phyloP scores from a whole-genome alignment of 1,140 invertebrate species.

The Saccostrea glomerata region DNA sequence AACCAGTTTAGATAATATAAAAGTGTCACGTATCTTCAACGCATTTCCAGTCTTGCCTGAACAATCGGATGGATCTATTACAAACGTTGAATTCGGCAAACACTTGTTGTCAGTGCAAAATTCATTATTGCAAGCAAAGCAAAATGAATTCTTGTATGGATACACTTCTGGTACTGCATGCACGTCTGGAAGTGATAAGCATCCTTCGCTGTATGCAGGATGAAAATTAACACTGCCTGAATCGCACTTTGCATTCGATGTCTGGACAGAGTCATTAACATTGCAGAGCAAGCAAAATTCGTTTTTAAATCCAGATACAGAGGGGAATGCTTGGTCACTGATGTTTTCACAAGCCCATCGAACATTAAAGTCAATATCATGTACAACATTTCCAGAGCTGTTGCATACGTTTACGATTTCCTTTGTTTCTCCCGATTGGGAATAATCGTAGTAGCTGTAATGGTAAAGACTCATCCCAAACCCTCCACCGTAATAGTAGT shows the following conservation, averaged over 20 bases:
- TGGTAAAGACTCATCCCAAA: neutral
- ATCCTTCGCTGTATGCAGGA: neutral
- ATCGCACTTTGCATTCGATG: neutral
- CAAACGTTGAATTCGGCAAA: neutral
- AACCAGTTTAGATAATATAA: neutral
- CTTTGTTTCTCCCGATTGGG: neutral
- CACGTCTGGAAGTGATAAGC: neutral
- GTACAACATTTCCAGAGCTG: neutral
- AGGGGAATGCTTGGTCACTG: neutral
- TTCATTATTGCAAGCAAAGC: neutral
- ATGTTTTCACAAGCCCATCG: constrained; percentile 17
- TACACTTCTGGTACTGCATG: neutral
- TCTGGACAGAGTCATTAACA: neutral
- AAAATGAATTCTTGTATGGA: constrained; percentile 3
- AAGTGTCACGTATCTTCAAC: neutral
- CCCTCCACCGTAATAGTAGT: neutral
- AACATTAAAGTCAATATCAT: constrained; percentile 12
- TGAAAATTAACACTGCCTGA: neutral
- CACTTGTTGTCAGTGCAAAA: neutral
- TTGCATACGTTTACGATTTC: neutral
- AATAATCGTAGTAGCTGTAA: neutral
- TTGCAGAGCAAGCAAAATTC: constrained; percentile 19
- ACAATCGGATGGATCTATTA: neutral
- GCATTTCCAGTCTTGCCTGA: neutral
- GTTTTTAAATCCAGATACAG: constrained; percentile 2